Evolutionary conservation across 2,113 vertebrate species (phyloP).

Genomic region (Sardina pilchardus): DNA sequence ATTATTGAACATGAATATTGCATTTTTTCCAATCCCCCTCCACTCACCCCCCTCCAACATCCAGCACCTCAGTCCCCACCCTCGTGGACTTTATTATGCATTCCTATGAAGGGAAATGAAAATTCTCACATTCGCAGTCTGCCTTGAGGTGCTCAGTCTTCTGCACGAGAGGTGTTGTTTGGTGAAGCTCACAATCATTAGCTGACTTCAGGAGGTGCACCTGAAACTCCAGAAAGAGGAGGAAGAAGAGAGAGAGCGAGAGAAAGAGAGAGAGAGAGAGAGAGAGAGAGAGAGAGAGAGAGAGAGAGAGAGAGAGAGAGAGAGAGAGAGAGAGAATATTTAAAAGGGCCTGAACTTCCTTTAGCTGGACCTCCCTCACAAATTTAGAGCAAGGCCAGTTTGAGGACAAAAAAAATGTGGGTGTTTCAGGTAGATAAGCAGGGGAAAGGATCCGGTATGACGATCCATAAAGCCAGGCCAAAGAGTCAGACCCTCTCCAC

Average conservation of each 20-base stretch:
- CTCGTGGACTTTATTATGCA: constrained; percentile 43
- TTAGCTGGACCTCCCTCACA: background rate
- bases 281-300: background rate
- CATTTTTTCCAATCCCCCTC: constrained; percentile 42
- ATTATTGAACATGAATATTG: constrained; percentile 68
- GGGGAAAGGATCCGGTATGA: background rate
- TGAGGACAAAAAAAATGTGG: background rate
- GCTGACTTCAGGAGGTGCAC: constrained; percentile 10
- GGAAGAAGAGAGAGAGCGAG: background rate
- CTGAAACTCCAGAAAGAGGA: constrained; percentile 1
- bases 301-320: background rate
- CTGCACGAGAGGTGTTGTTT: constrained; percentile 25
- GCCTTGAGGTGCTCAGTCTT: constrained; percentile 39
- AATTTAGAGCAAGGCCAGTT: background rate
- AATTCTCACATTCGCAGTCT: constrained; percentile 35
- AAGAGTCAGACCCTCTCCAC: background rate
- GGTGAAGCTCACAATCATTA: constrained; percentile 23
- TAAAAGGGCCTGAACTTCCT: background rate
- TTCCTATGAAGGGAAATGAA: constrained; percentile 40
- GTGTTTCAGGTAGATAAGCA: constrained; percentile 3
- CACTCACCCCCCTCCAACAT: background rate
- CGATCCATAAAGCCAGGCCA: background rate
- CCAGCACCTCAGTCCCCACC: background rate
- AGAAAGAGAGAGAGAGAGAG: background rate
- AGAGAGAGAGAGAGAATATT: background rate